Percentiles rank a stretch among this genome's conserved stretches.
phyloP scores from a whole-genome alignment of 2,888 invertebrate species.

The Rhingia campestris region DNA sequence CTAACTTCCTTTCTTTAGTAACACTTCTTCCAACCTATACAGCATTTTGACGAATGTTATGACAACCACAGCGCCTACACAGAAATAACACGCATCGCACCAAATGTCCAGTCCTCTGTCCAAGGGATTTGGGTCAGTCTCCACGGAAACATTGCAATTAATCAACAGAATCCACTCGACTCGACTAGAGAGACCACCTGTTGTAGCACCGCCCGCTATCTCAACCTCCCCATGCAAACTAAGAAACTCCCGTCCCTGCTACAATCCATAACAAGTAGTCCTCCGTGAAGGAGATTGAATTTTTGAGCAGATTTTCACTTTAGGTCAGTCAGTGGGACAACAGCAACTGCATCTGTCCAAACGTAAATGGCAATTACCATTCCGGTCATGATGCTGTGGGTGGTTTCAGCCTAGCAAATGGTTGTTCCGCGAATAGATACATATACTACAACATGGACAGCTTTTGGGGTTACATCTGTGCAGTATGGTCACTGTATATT shows the following conservation, averaged over 20 bases:
- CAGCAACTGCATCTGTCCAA: conserved; percentile 49
- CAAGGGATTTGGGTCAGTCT: conserved; percentile 43
- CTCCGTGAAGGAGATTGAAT: conserved; percentile 34
- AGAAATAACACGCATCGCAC: conserved; percentile 1
- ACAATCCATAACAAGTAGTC: conserved; percentile 20
- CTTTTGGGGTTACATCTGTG: conserved; percentile 18
- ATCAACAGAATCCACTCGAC: conserved; percentile 41
- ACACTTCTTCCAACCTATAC: neutral
- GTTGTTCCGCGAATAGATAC: conserved; percentile 18
- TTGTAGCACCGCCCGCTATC: conserved; percentile 14
- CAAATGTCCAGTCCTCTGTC: conserved; percentile 1
- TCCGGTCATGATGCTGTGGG: conserved; percentile 65
- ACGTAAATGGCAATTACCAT: conserved; percentile 70
- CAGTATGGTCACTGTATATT: conserved; percentile 35
- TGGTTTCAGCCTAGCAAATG: conserved; percentile 55
- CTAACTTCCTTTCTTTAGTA: conserved; percentile 10
- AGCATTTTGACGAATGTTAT: conserved; percentile 21
- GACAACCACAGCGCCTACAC: conserved; percentile 18
- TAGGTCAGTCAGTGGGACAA: conserved; percentile 56
- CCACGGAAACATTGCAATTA: conserved; percentile 37
- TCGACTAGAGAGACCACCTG: conserved; percentile 53
- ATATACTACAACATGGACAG: conserved; percentile 43
- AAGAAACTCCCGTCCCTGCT: conserved; percentile 6
- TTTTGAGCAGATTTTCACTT: conserved; percentile 55
- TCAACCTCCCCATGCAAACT: neutral